Base-by-base conservation (phyloP, 2,888 invertebrate species). In the Phymatocera aterrima region DNA sequence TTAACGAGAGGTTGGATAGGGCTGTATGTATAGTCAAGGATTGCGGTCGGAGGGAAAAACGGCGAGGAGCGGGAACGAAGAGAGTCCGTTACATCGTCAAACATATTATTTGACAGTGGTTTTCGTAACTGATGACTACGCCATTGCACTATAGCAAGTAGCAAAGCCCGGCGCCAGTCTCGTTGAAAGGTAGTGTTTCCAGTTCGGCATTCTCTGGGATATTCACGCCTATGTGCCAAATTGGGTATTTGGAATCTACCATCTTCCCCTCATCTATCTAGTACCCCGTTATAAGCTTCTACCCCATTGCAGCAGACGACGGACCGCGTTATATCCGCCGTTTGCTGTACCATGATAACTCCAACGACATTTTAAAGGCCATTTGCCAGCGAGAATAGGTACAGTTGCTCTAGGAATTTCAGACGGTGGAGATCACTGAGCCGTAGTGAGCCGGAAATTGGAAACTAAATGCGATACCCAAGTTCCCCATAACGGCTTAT, bases 231-330 rank as follows among this genome's bases (percentile, higher is more conserved):
- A 51, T 72, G 48, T 51, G 10, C 34, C 72, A 72, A 72, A 72
- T 72, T 72, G 72, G 72, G 51, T 51, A 51, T 72, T 51, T 51
- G 68, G 46, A 68, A 46, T 57, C 57, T 57, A n/a, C n/a, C n/a
- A 54, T 4, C 10, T 18, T 18, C 15, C 24, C 31, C 68, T 68
- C 68, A 15, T 28, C 46, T 34, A 43, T 28, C 3, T 28, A 43
- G n/a, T 15, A 46, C 24, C 68, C n/a, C 15, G 68, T 24, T 43
- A 68, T 37, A 18, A 64, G 61, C 18, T 64, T 37, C 61, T 37
- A 34, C 37, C 37, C 61, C 61, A 64, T 64, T 31, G 61, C 8
- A 18, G 31, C n/a, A n/a, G n/a, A n/a, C n/a, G n/a, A n/a, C n/a
- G 37, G 6, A 18, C 3, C 51, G 51, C 28, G 28, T 4, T 3